Evolutionary conservation across 1,140 invertebrate genomes (phyloP), one percentile per base, ranked within the genome.

Genomic region (Drosophila repletoides): DNA sequence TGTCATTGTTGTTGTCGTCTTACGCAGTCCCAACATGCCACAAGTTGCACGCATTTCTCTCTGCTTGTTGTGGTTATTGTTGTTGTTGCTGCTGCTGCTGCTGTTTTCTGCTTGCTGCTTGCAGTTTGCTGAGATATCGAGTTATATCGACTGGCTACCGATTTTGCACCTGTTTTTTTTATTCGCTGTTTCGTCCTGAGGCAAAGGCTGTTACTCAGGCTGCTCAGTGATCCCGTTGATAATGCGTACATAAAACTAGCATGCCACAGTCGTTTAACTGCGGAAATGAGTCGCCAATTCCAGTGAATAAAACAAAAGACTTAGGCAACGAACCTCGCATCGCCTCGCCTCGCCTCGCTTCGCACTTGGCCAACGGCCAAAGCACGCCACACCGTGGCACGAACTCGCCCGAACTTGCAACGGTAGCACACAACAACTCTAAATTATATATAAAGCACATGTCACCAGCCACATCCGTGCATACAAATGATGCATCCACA

Each of bases 381-480:
- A 65, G 63, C 80, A 80, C 63, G 81, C 64, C 66, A 65, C 24
- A 28, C 52, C 28, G 28, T 51, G 70, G 59, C 76, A 80, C 76
- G 67, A 48, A 69, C 68, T 58, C 53, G 48, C 46, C 55, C 51
- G 65, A 68, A 83, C 60, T 60, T 74, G 79, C 79, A 83, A 65
- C 64, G 55, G 69, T 72, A 61, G 69, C 67, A 70, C 29, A 58
- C 43, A n/a, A 15, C 38, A 58, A 88, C 72, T 76, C 84, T 88
- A 88, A 88, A 88, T 88, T 88, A 88, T 88, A 88, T 83, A 88
- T 88, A 84, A 88, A 88, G 84, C 84, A 88, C 86, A 88, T 88
- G 86, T 88, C 84, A 88, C 45, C 65, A 65, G 55, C 45, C 79
- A 80, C 84, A 84, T 74, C 63, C 60, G 63, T 61, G 84, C 84